Base-by-base conservation (phyloP, 2,113 vertebrate genomes). In the Gnathonemus longibarbis region DNA sequence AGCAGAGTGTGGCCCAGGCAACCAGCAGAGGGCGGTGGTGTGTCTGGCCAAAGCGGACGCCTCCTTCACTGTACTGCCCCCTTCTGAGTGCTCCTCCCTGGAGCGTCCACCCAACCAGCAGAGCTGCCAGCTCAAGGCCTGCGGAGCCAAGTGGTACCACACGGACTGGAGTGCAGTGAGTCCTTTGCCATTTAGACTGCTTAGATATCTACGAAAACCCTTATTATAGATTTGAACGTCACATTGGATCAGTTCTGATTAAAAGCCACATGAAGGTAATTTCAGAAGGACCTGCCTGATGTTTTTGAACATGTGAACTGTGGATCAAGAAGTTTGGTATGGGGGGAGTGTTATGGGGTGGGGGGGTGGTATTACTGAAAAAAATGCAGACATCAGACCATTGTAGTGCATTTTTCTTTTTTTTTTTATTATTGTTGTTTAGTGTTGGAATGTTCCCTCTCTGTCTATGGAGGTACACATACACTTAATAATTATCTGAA, bases 81-180 rank as follows among this genome's bases (percentile, higher is more conserved):
- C 94, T 0, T 95, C 96, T 0, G 98, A 98, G 89, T 99, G 98
- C 84, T 97, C 98, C 0, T 98, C 97, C 90, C 93, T 98, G 95
- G 97, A 99, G 84, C 95, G 93, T 50, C 98, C 98, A 0, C 96
- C 96, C 83, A 94, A 94, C 92, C 97, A 98, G 94, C 98, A 99
- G 85, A 95, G 95, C 92, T 99, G 98, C 95, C 94, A 95, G 93
- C 96, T 97, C 89, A 98, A 97, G 91, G 94, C 96, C 45, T 99
- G 98, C 15, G 98, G 97, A 11, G 97, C 97, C 8, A 98, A 97
- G 89, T 99, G 98, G 98, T 98, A 97, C 94, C 95, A 97, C 93
- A 99, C 98, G 1, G 98, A 99, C 90, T 99, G 98, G 98, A 99
- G 98, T 93, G 93, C 96, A 89, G 98, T 99, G 94, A 96, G 98